Percentiles rank a stretch among this genome's conserved stretches.
phyloP scores from a whole-genome alignment of 1,140 invertebrate species.

The Bombus polaris region DNA sequence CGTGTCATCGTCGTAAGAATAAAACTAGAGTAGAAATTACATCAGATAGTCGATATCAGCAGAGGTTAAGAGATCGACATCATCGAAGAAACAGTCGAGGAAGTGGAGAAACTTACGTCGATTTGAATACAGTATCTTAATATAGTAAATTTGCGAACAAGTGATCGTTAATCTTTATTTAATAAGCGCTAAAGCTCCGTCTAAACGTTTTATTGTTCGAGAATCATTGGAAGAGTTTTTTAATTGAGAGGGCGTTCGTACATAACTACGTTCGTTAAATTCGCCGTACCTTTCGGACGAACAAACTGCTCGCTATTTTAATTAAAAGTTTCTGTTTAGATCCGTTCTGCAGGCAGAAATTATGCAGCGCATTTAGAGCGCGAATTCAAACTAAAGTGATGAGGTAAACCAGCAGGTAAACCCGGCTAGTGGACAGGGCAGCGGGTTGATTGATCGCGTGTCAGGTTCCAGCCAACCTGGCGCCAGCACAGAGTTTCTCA shows the following conservation, averaged over 20 bases:
- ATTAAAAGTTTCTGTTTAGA: constrained; percentile 51
- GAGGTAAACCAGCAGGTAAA: constrained; percentile 70
- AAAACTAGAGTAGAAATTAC: too few species aligned
- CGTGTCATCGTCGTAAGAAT: too few species aligned
- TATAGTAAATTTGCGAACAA: background rate
- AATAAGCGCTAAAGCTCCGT: background rate
- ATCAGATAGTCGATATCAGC: too few species aligned
- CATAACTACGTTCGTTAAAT: constrained; percentile 50
- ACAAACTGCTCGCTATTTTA: constrained; percentile 43
- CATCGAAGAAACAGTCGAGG: too few species aligned
- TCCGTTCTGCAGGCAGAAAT: constrained; percentile 19
- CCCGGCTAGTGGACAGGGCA: constrained; percentile 67
- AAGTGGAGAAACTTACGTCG: too few species aligned
- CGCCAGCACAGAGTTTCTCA: constrained; percentile 78
- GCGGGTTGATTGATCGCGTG: constrained; percentile 81
- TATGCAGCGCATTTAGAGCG: constrained; percentile 50
- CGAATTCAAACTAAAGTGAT: constrained; percentile 56
- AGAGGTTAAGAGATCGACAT: too few species aligned
- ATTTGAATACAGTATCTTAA: too few species aligned
- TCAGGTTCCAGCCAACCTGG: constrained; percentile 81
- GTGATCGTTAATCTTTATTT: background rate
- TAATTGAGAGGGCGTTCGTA: constrained; percentile 7
- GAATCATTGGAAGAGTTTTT: background rate
- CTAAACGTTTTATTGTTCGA: constrained; percentile 5
- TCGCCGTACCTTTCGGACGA: constrained; percentile 12